phyloP scores from a whole-genome alignment of 2,888 invertebrate genomes.

The Homarus gammarus region DNA sequence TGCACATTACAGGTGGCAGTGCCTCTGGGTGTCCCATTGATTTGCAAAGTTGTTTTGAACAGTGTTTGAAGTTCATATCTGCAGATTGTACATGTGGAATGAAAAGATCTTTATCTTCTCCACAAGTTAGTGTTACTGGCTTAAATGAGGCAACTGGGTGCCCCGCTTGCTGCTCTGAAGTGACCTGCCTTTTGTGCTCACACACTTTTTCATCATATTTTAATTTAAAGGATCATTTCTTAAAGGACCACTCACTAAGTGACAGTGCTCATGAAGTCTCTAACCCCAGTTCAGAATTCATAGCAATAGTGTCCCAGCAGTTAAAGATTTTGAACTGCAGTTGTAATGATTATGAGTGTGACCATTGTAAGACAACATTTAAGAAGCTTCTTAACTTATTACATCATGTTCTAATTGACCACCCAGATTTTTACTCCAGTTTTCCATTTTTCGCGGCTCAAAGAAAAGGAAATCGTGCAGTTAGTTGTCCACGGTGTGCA shows the following conservation, averaged over 20 bases:
- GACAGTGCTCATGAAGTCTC: background rate
- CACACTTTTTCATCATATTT: background rate
- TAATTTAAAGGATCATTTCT: constrained; percentile 26
- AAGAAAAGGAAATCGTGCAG: background rate
- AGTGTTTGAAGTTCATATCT: background rate
- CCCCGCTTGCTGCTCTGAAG: background rate
- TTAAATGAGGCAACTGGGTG: background rate
- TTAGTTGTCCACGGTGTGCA: constrained; percentile 29
- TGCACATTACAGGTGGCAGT: background rate
- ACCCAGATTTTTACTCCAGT: background rate
- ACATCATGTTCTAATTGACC: constrained; percentile 24
- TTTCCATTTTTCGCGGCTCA: background rate
- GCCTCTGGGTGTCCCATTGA: background rate
- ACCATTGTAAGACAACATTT: constrained; percentile 23
- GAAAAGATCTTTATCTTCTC: too few relatives aligned
- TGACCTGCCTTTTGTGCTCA: constrained; percentile 32
- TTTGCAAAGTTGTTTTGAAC: background rate
- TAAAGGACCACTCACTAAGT: constrained; percentile 15
- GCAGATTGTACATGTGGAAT: background rate
- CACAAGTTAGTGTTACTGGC: background rate
- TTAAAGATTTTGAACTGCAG: constrained; percentile 24
- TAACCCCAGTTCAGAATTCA: constrained; percentile 4
- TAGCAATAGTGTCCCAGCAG: background rate
- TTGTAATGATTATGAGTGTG: constrained; percentile 33
- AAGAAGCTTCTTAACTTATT: background rate